phyloP scores from a whole-genome alignment of 2,888 invertebrate species.

The Papilio protenor region DNA sequence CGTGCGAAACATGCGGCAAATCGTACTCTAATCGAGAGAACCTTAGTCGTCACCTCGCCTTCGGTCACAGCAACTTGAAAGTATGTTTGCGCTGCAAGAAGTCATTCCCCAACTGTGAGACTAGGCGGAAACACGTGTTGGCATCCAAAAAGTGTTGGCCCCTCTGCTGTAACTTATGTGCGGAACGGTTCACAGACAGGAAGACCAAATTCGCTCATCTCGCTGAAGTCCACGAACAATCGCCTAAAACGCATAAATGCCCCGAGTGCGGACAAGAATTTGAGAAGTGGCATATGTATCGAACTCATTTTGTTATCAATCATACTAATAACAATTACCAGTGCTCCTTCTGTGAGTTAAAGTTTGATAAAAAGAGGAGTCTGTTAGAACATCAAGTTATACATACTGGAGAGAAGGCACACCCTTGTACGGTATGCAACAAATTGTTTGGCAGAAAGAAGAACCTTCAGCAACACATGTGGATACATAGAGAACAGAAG shows the following conservation, averaged over 20 bases:
- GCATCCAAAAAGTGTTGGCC: conserved; percentile 61
- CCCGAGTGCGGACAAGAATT: conserved; percentile 61
- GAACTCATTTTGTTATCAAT: conserved; percentile 61
- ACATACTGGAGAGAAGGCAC: conserved; percentile 77
- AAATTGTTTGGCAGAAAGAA: conserved; percentile 71
- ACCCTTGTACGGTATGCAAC: conserved; percentile 74
- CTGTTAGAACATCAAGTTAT: conserved; percentile 76
- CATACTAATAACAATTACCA: conserved; percentile 62
- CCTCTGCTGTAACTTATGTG: conserved; percentile 62
- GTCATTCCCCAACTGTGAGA: conserved; percentile 58
- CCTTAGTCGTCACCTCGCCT: conserved; percentile 55
- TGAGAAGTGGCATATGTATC: conserved; percentile 55
- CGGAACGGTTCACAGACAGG: conserved; percentile 60
- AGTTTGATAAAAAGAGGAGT: conserved; percentile 72
- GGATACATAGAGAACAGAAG: conserved; percentile 71
- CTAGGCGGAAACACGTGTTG: conserved; percentile 59
- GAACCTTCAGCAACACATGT: conserved; percentile 68
- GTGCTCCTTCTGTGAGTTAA: conserved; percentile 66
- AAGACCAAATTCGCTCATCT: conserved; percentile 60
- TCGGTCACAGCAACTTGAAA: conserved; percentile 52
- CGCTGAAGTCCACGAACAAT: conserved; percentile 53
- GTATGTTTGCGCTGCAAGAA: conserved; percentile 61
- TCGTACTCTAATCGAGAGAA: conserved; percentile 61
- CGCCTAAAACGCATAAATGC: conserved; percentile 53
- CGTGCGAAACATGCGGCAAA: conserved; percentile 69